A percentile compares a stretch with the other conserved stretches of the same genome.
Evolutionary conservation across 2,113 vertebrate genomes (phyloP).

Genomic region (Dasyprocta punctata): DNA sequence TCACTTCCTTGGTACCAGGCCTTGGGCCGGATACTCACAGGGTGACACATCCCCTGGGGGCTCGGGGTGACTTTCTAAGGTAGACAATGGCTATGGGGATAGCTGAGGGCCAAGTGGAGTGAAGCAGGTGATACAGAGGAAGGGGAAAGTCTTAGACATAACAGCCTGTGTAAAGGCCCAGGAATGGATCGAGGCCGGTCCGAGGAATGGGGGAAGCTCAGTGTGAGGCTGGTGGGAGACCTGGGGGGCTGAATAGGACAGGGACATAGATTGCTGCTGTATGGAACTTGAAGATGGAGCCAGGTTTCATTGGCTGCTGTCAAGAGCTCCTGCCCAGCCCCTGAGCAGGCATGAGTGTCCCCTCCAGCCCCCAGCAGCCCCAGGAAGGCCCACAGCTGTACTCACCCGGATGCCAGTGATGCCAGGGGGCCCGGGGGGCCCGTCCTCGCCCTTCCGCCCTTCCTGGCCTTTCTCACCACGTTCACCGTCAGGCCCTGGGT

Average conservation of each 20-base stretch:
- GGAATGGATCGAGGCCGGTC: neutral
- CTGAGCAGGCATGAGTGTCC: rapidly evolving
- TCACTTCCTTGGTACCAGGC: neutral
- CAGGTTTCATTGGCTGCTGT: neutral
- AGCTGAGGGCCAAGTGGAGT: neutral
- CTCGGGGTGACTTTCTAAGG: neutral
- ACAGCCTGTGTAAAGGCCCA: neutral
- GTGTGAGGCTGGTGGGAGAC: no score
- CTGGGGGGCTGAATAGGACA: neutral
- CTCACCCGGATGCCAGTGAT: conserved; percentile 94
- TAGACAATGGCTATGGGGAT: neutral
- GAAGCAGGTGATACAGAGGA: neutral
- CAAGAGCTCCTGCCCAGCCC: neutral
- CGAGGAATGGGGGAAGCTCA: neutral
- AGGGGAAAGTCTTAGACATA: neutral
- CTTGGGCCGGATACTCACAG: neutral
- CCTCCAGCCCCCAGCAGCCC: neutral
- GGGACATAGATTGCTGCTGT: rapidly evolving
- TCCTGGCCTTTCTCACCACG: conserved; percentile 93
- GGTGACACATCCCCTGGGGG: neutral
- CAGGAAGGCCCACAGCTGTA: neutral
- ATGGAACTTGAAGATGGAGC: neutral
- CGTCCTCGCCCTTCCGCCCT: conserved; percentile 95
- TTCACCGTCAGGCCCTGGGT: conserved; percentile 94
- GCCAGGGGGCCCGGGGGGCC: conserved; percentile 91